These are phyloP conservation scores for Toxonevra muliebris DNA, from an alignment of 2,888 invertebrate species.

Conservation along the genomic window DNA sequence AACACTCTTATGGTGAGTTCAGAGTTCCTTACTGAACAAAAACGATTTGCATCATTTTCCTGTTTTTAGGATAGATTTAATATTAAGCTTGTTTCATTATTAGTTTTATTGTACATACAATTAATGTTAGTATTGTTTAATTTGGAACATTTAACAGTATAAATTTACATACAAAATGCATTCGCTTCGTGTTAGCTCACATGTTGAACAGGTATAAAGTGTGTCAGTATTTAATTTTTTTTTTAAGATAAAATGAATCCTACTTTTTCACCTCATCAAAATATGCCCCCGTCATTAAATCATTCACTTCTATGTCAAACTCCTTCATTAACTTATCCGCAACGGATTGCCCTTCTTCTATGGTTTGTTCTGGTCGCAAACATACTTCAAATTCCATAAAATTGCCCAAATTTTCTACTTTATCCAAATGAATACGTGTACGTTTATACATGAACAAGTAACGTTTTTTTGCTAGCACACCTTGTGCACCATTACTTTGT, in stretches of 20 bases:
- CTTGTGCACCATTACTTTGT: conserved; percentile 73
- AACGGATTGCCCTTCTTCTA: conserved; percentile 68
- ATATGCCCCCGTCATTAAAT: conserved; percentile 70
- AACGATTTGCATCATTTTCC: too few species aligned
- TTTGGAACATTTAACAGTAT: too few species aligned
- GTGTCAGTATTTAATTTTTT: too few species aligned
- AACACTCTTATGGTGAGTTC: too few species aligned
- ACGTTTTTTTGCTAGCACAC: conserved; percentile 79
- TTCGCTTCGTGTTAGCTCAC: too few species aligned
- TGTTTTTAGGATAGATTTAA: too few species aligned
- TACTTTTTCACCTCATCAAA: conserved; percentile 64
- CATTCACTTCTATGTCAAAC: conserved; percentile 65
- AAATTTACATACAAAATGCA: too few species aligned
- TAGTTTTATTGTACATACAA: too few species aligned
- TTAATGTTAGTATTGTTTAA: too few species aligned
- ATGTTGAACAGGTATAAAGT: too few species aligned
- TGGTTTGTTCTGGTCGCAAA: conserved; percentile 67
- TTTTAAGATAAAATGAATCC: background rate
- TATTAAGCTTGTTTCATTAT: too few species aligned
- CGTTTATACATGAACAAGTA: conserved; percentile 75
- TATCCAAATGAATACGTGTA: conserved; percentile 86
- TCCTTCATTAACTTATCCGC: conserved; percentile 68
- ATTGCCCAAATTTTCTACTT: conserved; percentile 74
- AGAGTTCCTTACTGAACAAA: too few species aligned
- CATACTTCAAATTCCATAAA: conserved; percentile 75